phyloP scores from a whole-genome alignment of 53 echinoderm and acorn worm species.

The Astropecten irregularis region DNA sequence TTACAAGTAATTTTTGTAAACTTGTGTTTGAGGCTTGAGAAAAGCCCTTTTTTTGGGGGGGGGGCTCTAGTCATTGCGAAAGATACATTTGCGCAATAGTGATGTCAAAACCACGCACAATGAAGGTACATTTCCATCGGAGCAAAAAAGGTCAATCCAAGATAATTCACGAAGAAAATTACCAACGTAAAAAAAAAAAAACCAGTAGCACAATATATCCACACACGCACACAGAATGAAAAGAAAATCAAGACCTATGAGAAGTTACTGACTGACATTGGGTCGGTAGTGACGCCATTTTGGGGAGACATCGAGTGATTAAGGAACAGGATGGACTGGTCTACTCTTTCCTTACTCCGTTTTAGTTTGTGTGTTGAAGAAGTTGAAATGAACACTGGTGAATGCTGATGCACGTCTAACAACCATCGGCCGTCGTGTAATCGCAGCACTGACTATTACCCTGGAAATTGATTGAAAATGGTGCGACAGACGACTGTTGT shows the following conservation, averaged over 20 bases:
- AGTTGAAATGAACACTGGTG: constrained; percentile 48
- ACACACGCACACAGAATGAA: no score
- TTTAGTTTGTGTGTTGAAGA: constrained; percentile 23
- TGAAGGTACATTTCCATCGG: no score
- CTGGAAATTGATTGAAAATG: constrained; percentile 25
- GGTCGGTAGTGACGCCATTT: constrained; percentile 15
- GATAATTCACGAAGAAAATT: background rate
- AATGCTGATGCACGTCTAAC: constrained; percentile 26
- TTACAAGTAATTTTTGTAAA: no score
- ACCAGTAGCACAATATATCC: no score
- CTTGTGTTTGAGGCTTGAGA: no score
- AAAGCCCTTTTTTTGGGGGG: no score
- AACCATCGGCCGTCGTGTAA: background rate
- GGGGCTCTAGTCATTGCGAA: no score
- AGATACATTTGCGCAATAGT: no score
- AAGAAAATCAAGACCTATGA: no score
- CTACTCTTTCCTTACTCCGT: background rate
- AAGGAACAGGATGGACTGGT: constrained; percentile 1
- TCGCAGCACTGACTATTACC: constrained; percentile 18
- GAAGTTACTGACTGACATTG: no score
- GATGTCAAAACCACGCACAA: no score
- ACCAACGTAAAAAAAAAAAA: no score
- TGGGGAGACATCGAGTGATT: constrained; percentile 25
- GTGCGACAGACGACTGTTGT: constrained; percentile 6
- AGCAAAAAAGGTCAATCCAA: background rate